Conservation (phyloP, 2,113 vertebrate species). For the Elanoides forficatus region DNA sequence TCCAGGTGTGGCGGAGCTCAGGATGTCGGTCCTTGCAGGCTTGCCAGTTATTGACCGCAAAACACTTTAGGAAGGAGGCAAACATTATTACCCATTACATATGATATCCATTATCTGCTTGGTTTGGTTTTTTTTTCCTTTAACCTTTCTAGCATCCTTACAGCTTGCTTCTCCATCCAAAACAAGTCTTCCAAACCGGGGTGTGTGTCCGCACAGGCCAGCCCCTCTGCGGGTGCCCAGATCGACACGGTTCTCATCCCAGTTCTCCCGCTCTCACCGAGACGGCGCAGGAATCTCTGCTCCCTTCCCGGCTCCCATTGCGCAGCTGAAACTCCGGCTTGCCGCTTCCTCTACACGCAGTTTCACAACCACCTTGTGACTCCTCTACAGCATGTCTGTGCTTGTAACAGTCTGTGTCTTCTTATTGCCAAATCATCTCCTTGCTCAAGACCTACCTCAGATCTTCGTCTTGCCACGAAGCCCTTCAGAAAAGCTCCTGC, state of each 20-base stretch:
- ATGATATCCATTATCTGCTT: fast-evolving
- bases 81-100: fast-evolving
- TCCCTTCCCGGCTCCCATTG: not conserved
- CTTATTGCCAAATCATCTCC: not conserved
- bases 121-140: not conserved
- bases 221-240: not conserved
- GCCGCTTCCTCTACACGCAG: not conserved
- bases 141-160: not conserved
- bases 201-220: not conserved
- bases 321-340: not conserved
- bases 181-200: not conserved
- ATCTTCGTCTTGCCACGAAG: not conserved
- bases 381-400: not conserved
- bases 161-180: not conserved
- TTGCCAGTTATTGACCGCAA: not conserved
- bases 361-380: not conserved
- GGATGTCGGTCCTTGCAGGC: not conserved
- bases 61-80: not conserved
- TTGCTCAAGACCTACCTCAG: not conserved
- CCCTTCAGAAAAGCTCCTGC: not conserved
- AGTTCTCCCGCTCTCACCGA: not conserved
- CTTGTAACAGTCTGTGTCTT: not conserved
- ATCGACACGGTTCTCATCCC: fast-evolving
- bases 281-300: not conserved
- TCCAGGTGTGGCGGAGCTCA: not conserved